Evolutionary conservation across 37 sponge, comb jelly and placozoan species (phyloP).

Genomic region (Ephydatia muelleri): DNA sequence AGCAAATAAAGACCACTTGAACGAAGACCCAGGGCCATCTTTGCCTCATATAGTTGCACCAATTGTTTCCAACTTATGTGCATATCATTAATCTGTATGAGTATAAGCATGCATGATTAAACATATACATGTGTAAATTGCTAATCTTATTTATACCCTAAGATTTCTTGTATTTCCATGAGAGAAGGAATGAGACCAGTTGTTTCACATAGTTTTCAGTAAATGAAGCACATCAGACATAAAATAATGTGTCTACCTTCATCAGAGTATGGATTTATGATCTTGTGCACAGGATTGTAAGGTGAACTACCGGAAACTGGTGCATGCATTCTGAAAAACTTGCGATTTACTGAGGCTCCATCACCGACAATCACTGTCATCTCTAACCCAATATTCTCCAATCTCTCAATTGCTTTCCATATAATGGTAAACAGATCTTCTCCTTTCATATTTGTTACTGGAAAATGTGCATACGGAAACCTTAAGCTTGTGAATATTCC

Average conservation of each 20-base stretch:
- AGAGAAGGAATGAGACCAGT: conserved; percentile 16
- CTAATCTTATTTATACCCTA: conserved; percentile 8
- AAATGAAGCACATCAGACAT: conserved; percentile 39
- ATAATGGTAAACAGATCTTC: conserved; percentile 19
- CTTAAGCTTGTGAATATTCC: conserved; percentile 30
- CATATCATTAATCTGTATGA: conserved; percentile 20
- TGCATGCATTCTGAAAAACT: conserved; percentile 24
- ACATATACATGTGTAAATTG: conserved; percentile 14
- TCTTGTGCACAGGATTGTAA: not conserved
- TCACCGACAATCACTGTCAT: conserved; percentile 31
- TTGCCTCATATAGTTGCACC: conserved; percentile 1
- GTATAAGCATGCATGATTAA: not conserved
- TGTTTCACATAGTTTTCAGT: conserved; percentile 15
- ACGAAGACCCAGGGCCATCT: not conserved
- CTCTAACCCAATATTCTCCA: conserved; percentile 45
- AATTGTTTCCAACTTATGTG: conserved; percentile 38
- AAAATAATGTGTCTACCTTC: conserved; percentile 17
- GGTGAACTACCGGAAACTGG: not conserved
- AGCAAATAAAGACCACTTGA: conserved; percentile 27
- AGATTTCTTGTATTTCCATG: conserved; percentile 17
- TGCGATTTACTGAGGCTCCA: conserved; percentile 37
- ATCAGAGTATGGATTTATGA: conserved; percentile 5
- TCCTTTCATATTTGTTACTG: conserved; percentile 14
- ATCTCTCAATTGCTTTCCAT: conserved; percentile 51
- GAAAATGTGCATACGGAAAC: conserved; percentile 51